Evolutionary conservation across 2,888 invertebrate genomes (phyloP).

Genomic region (Ophioninae sp.): DNA sequence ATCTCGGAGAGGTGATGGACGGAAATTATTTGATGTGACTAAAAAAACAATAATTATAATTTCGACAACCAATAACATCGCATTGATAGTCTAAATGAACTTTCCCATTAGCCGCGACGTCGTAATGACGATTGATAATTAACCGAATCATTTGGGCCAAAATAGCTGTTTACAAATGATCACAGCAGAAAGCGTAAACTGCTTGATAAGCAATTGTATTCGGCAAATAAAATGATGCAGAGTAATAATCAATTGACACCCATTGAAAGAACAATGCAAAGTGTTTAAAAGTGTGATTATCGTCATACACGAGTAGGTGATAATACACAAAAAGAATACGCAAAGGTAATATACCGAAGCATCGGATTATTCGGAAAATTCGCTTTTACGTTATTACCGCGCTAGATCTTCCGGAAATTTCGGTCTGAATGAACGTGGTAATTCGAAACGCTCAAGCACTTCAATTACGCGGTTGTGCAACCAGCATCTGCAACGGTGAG

Average conservation of each 20-base stretch:
- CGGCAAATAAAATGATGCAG: background rate
- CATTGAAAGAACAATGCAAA: background rate
- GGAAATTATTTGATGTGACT: too few species aligned
- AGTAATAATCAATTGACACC: background rate
- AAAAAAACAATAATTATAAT: too few species aligned
- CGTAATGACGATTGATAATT: too few species aligned
- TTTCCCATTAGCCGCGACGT: too few species aligned
- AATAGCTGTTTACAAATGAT: too few species aligned
- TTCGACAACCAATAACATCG: too few species aligned
- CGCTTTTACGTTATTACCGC: background rate
- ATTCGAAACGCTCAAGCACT: slow-evolving; percentile 22
- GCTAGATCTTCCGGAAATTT: slow-evolving; percentile 9
- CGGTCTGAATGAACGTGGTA: slow-evolving; percentile 16
- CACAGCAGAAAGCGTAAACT: too few species aligned
- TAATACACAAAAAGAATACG: slow-evolving; percentile 17
- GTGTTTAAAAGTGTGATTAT: background rate
- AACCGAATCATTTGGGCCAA: too few species aligned
- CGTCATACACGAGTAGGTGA: background rate
- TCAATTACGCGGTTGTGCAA: slow-evolving; percentile 19
- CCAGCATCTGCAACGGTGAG: slow-evolving; percentile 1
- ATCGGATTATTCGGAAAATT: slow-evolving; percentile 15
- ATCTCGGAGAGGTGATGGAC: too few species aligned
- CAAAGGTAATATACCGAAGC: background rate
- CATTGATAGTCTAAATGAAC: too few species aligned
- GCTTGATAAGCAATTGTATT: too few species aligned